Evolutionary conservation across 1,140 invertebrate genomes (phyloP).

Genomic region (Rhyzopertha dominica): DNA sequence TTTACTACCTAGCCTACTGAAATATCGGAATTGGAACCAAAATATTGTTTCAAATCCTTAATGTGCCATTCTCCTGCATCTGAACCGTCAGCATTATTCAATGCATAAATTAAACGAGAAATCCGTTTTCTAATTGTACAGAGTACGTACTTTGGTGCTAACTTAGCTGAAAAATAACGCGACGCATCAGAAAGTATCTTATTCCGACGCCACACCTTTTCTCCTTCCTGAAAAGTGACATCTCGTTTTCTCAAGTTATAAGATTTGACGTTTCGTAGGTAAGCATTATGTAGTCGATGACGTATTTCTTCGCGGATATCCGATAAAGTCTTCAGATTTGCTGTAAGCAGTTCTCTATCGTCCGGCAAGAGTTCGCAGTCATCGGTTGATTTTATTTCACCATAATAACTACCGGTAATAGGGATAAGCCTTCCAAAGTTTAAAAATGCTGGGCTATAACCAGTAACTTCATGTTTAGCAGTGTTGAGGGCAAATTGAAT

Average conservation of each 20-base stretch:
- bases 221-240: slow-evolving; percentile 16
- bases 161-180: slow-evolving; percentile 22
- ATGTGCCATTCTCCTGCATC: slow-evolving; percentile 18
- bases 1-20: too few relatives aligned
- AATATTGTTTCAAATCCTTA: slow-evolving; percentile 22
- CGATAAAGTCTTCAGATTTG: background rate
- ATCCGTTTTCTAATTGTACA: slow-evolving; percentile 14
- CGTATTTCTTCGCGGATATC: slow-evolving; percentile 10
- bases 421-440: slow-evolving; percentile 13
- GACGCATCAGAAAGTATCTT: slow-evolving; percentile 15
- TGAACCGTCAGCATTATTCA: slow-evolving; percentile 11
- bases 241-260: slow-evolving; percentile 21
- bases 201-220: slow-evolving; percentile 20
- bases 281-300: slow-evolving; percentile 14
- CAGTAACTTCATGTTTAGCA: slow-evolving; percentile 18
- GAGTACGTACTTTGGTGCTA: slow-evolving; percentile 23
- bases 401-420: slow-evolving; percentile 14
- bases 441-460: slow-evolving; percentile 10
- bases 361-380: slow-evolving; percentile 5
- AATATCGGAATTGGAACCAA: slow-evolving; percentile 16
- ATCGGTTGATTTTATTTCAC: background rate
- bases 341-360: slow-evolving; percentile 9
- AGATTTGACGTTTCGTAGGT: slow-evolving; percentile 7
- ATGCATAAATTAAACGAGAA: slow-evolving; percentile 13
- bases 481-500: slow-evolving; percentile 14